A percentile compares a stretch with the other conserved stretches of the same genome.
Evolutionary conservation across 2,113 vertebrate genomes (phyloP).

Genomic region (Chloebia gouldiae): DNA sequence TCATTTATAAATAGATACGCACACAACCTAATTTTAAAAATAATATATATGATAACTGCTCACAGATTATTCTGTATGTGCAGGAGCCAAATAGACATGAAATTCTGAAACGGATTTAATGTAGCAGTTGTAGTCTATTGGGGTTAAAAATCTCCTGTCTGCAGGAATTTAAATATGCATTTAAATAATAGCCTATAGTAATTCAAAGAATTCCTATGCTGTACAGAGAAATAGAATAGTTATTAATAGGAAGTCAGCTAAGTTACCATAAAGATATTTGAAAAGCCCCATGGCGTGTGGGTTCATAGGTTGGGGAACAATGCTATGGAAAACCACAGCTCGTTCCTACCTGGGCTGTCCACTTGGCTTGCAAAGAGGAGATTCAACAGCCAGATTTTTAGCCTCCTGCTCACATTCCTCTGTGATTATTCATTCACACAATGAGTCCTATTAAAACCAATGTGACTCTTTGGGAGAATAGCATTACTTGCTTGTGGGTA

Average conservation of each 20-base stretch:
- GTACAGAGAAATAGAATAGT: background rate
- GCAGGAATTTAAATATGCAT: conserved; percentile 54
- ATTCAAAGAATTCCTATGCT: conserved; percentile 14
- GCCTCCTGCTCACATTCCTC: background rate
- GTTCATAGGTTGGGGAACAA: background rate
- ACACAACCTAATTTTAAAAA: conserved; percentile 28
- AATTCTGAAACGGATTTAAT: conserved; percentile 47
- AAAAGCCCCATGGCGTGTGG: background rate
- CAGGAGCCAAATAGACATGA: conserved; percentile 32
- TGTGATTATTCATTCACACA: conserved; percentile 21
- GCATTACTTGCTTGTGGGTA: background rate
- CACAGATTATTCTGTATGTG: background rate
- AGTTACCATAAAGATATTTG: background rate
- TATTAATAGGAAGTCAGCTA: background rate
- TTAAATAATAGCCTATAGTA: conserved; percentile 55
- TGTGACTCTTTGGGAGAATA: background rate
- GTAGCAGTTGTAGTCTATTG: conserved; percentile 27
- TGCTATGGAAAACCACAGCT: background rate
- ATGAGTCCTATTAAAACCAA: conserved; percentile 3
- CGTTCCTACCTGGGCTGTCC: background rate
- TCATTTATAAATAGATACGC: background rate
- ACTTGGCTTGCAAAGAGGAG: background rate
- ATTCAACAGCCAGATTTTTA: background rate
- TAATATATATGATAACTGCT: conserved; percentile 20
- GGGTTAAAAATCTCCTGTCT: conserved; percentile 55